Evolutionary conservation across 2,797 vertebrate species (phyloP), one percentile per base, ranked within the genome.

Genomic region (Chaetodon trifasciatus): DNA sequence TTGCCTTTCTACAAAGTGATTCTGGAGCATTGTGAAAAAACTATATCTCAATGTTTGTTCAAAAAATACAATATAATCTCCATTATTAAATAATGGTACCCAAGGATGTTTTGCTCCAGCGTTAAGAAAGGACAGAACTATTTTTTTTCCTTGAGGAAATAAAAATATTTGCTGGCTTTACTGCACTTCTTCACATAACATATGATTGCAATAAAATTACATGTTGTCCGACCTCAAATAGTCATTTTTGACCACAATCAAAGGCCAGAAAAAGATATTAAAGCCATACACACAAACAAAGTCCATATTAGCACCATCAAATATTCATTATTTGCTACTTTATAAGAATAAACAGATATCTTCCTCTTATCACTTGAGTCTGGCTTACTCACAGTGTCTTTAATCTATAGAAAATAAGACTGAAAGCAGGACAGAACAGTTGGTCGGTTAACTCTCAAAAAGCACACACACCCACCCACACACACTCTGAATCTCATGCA

Each of bases 371-470:
- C 10, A 10, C 17, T 39, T 49, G 11, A 42, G 50, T 42, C 17
- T 4, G 9, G 62, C 55, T 53, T 4, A 28, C n/a, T 15, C 16
- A 46, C 40, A 57, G 12, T n/a, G 67, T 72, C 42, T 46, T 16
- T 13, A 68, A 84, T 73, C 47, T 32, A 53, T 35, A 10, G 21
- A 68, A 50, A 62, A 73, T 13, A 39, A 66, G 50, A 67, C 47
- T 61, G 37, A 53, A 68, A 21, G 52, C n/a, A 57, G 11, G 73
- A 15, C 55, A 71, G 24, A 50, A 17, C 0, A 8, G 39, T 19
- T 50, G 53, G 42, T 40, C 63, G 39, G 2, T 55, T 69, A 35
- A 62, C 15, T 15, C 32, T 52, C 10, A 71, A 39, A 82, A 17
- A 35, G 28, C 28, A 32, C 28, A 32, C 28, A 3, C 28, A 32